phyloP scores from a whole-genome alignment of 2,888 invertebrate species.

The Pseudeuparius sepicola region DNA sequence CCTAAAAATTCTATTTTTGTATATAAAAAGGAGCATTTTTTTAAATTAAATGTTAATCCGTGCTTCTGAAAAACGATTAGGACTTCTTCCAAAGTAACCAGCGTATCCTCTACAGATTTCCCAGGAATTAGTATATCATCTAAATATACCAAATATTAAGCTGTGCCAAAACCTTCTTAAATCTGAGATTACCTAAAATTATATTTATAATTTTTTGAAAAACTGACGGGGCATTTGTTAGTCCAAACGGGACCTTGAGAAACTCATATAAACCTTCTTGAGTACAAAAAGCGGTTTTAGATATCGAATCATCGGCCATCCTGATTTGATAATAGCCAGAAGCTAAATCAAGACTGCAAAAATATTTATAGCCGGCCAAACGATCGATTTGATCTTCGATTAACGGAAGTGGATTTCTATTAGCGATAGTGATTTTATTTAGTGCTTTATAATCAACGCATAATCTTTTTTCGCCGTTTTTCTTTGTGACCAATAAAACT shows the following conservation, averaged over 20 bases:
- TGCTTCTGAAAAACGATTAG: too few species aligned
- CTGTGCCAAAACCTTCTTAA: slow-evolving; percentile 12
- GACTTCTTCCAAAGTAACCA: too few species aligned
- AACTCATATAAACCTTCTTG: slow-evolving; percentile 29
- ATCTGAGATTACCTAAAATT: slow-evolving; percentile 19
- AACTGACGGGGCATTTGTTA: slow-evolving; percentile 27
- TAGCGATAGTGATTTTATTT: slow-evolving; percentile 17
- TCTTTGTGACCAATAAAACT: slow-evolving; percentile 17
- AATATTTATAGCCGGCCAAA: slow-evolving; percentile 21
- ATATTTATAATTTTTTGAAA: slow-evolving; percentile 29
- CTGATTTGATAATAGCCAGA: slow-evolving; percentile 29
- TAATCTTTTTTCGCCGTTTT: slow-evolving; percentile 16
- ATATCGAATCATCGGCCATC: slow-evolving; percentile 23
- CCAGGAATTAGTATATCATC: too few species aligned
- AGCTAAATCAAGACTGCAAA: slow-evolving; percentile 25
- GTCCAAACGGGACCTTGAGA: slow-evolving; percentile 28
- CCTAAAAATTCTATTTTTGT: too few species aligned
- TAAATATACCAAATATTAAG: too few species aligned
- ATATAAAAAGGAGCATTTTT: too few species aligned
- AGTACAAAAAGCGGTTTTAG: slow-evolving; percentile 30
- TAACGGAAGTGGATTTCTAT: slow-evolving; percentile 16
- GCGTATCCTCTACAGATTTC: slow-evolving; percentile 14
- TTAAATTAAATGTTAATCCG: too few species aligned
- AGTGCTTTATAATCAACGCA: slow-evolving; percentile 19
- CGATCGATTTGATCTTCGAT: slow-evolving; percentile 23